A percentile compares a stretch with the other conserved stretches of the same genome.
phyloP scores from a whole-genome alignment of 2,888 invertebrate species.

The Timema podura region DNA sequence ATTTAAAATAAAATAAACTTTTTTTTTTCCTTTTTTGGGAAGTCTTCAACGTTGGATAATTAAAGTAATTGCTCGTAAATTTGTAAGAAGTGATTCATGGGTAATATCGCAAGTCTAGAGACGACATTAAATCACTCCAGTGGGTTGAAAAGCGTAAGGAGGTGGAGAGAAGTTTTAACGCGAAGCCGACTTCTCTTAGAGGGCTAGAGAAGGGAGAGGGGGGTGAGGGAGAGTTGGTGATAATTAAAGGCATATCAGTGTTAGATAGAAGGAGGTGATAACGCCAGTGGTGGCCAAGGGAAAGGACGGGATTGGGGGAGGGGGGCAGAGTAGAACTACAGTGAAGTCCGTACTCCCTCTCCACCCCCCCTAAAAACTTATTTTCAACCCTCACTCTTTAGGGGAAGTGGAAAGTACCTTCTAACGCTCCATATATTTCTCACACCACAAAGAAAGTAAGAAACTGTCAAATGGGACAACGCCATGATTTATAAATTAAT shows the following conservation, averaged over 20 bases:
- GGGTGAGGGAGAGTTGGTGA: not conserved
- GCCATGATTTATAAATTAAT: too few relatives aligned
- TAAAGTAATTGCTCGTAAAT: conserved; percentile 17
- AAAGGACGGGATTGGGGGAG: too few relatives aligned
- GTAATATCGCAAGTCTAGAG: conserved; percentile 5
- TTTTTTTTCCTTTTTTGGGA: not conserved
- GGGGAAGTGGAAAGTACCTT: too few relatives aligned
- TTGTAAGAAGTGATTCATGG: conserved; percentile 15
- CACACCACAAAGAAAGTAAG: too few relatives aligned
- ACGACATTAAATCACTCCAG: conserved; percentile 12
- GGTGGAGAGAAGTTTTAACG: not conserved
- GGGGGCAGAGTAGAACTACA: too few relatives aligned
- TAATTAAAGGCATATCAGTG: conserved; percentile 17
- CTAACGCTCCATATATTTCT: too few relatives aligned
- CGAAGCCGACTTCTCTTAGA: not conserved
- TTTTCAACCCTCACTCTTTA: too few relatives aligned
- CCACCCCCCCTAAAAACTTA: too few relatives aligned
- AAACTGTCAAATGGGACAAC: too few relatives aligned
- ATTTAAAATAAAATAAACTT: too few relatives aligned
- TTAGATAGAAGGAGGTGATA: conserved; percentile 13
- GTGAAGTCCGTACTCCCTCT: too few relatives aligned
- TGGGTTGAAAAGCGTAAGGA: not conserved
- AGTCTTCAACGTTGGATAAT: conserved; percentile 15
- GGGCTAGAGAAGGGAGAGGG: not conserved
- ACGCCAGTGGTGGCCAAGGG: not conserved